Evolutionary conservation across 2,888 invertebrate genomes (phyloP).

Genomic region (Tenthredo amoena): DNA sequence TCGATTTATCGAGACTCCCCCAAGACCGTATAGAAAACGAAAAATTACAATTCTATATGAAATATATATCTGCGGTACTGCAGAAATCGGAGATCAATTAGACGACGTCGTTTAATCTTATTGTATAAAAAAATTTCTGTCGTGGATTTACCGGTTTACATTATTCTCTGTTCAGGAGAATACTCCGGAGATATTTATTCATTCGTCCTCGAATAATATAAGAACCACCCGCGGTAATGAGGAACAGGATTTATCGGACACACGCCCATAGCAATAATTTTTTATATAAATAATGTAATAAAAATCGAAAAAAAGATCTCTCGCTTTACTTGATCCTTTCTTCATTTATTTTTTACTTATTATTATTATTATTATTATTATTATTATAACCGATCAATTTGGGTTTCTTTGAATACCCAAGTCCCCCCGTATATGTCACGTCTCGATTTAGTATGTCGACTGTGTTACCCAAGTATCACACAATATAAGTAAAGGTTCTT

Average conservation of each 20-base stretch:
- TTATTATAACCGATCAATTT: not conserved
- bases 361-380: not conserved
- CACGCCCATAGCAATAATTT: too few relatives aligned
- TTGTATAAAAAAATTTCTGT: not conserved
- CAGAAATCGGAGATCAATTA: not conserved
- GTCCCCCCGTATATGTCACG: not conserved
- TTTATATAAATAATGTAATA: not conserved
- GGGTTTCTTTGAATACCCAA: not conserved
- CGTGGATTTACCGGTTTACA: not conserved
- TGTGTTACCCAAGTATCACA: conserved; percentile 19
- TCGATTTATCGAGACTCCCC: not conserved
- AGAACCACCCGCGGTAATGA: not conserved
- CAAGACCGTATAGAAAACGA: not conserved
- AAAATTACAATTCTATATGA: not conserved
- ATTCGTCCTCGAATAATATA: not conserved
- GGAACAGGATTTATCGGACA: not conserved
- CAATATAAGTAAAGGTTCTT: conserved; percentile 21
- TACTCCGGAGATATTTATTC: not conserved
- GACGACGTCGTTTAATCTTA: not conserved
- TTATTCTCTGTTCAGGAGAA: not conserved
- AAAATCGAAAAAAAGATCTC: not conserved
- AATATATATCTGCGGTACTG: not conserved
- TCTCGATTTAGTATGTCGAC: not conserved
- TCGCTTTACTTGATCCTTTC: not conserved
- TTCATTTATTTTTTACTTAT: not conserved